Percentiles rank a stretch among this genome's conserved stretches.
Evolutionary conservation across 2,113 vertebrate genomes (phyloP).

Genomic region (Hippocampus comes): DNA sequence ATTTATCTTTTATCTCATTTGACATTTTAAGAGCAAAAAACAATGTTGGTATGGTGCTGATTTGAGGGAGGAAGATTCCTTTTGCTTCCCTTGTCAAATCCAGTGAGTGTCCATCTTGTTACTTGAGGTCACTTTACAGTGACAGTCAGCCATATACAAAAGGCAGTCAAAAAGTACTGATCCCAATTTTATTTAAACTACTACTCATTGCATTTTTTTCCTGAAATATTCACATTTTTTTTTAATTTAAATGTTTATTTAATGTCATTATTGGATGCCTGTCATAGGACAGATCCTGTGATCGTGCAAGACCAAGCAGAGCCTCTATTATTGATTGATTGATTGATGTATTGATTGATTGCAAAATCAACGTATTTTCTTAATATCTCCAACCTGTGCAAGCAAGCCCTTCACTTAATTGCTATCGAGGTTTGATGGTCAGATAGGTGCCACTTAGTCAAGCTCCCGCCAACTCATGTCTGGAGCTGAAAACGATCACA

Average conservation of each 20-base stretch:
- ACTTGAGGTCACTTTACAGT: constrained; percentile 24
- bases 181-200: too few species aligned
- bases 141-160: too few species aligned
- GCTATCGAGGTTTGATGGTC: constrained; percentile 44
- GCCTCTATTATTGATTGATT: not conserved
- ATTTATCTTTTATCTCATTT: not conserved
- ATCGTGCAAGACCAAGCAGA: not conserved
- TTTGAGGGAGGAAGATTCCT: constrained; percentile 27
- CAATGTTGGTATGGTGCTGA: constrained; percentile 4
- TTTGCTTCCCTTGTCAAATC: constrained; percentile 49
- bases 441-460: constrained; percentile 52
- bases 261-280: too few species aligned
- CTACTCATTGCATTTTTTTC: too few species aligned
- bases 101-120: constrained; percentile 38
- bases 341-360: not conserved
- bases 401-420: constrained; percentile 41
- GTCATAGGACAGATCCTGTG: not conserved
- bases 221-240: too few species aligned
- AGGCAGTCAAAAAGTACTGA: too few species aligned
- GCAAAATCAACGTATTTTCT: not conserved
- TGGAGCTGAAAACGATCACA: constrained; percentile 49
- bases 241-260: too few species aligned
- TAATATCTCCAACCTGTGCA: not conserved
- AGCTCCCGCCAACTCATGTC: constrained; percentile 24
- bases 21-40: not conserved